Evolutionary conservation across 1,140 invertebrate genomes (phyloP).

Genomic region (Temnothorax nylanderi): DNA sequence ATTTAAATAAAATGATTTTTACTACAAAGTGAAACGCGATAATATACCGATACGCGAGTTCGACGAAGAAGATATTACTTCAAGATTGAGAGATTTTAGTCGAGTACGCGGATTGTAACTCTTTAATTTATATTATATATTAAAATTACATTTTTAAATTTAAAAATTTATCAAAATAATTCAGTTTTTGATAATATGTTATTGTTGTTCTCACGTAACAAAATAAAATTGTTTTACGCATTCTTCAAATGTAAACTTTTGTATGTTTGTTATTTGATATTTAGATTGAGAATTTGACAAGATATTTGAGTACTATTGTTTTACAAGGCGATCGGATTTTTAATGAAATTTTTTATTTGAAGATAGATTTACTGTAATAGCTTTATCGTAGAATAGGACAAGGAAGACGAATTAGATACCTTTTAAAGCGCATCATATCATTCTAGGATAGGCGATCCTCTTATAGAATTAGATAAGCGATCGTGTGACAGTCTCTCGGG

Average conservation of each 20-base stretch:
- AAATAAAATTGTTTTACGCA: background rate
- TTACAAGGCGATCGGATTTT: background rate
- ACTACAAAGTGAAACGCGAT: background rate
- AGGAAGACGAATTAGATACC: background rate
- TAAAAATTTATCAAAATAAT: background rate
- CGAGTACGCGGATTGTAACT: background rate
- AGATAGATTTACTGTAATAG: constrained; percentile 7
- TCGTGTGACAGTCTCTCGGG: constrained; percentile 9
- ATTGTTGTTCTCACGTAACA: background rate
- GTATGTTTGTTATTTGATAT: background rate
- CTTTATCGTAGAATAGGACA: constrained; percentile 9
- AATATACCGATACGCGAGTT: background rate
- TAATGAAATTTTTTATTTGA: background rate
- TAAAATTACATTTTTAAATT: background rate
- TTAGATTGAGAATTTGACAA: background rate
- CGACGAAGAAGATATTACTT: background rate
- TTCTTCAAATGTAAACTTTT: background rate
- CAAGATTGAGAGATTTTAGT: background rate
- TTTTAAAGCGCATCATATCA: background rate
- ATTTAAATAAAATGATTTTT: background rate
- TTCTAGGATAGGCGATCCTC: constrained; percentile 17
- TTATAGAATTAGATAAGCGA: constrained; percentile 19
- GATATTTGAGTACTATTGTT: background rate
- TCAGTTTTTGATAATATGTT: background rate
- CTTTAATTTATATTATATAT: background rate